Percentiles rank a stretch among this genome's conserved stretches.
Conservation (phyloP, 2,888 invertebrate genomes). For the Hypsopygia costalis region DNA sequence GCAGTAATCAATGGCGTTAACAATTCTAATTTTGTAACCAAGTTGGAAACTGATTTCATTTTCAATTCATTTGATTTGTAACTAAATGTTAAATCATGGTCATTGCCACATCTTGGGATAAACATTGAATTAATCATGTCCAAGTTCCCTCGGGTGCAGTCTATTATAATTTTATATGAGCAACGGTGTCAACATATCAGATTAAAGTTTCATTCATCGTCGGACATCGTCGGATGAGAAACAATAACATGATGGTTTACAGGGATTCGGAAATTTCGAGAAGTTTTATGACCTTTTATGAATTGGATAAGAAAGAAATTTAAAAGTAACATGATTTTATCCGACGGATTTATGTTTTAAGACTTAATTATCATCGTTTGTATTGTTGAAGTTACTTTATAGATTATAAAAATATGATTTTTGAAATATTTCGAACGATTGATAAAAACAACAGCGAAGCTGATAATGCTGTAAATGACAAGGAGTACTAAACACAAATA, state of each 20-base stretch:
- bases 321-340: too few relatives aligned
- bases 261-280: background rate
- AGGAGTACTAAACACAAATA: too few relatives aligned
- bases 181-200: constrained; percentile 32
- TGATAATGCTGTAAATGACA: too few relatives aligned
- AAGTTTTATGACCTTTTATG: background rate
- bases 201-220: constrained; percentile 11
- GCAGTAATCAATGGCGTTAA: too few relatives aligned
- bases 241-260: constrained; percentile 6
- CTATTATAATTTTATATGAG: constrained; percentile 62
- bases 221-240: background rate
- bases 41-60: constrained; percentile 9
- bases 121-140: constrained; percentile 60
- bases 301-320: too few relatives aligned
- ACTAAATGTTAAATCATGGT: constrained; percentile 31
- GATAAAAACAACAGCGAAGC: too few relatives aligned
- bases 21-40: constrained; percentile 12
- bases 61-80: constrained; percentile 14
- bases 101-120: constrained; percentile 42
- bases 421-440: too few relatives aligned
- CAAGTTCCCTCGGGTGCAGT: constrained; percentile 26
- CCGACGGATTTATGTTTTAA: too few relatives aligned
- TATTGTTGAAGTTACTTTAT: too few relatives aligned
- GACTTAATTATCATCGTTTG: too few relatives aligned
- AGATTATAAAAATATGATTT: too few relatives aligned